Evolutionary conservation across 2,797 vertebrate species (phyloP).

Genomic region (Coranthus polyacanthus): DNA sequence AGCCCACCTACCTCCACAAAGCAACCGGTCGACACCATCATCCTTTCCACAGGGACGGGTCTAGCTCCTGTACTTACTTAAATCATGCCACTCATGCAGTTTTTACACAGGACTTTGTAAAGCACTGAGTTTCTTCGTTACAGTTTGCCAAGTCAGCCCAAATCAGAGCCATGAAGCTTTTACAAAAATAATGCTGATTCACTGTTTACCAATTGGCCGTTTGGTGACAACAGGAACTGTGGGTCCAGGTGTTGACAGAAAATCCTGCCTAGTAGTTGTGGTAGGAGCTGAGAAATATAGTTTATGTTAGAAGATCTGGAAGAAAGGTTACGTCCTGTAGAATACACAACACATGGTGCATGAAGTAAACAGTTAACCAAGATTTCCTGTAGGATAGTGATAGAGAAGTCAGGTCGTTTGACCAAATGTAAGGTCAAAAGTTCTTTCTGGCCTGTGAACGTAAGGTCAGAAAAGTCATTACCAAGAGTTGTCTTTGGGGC

Average conservation of each 20-base stretch:
- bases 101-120: conserved; percentile 43
- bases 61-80: conserved; percentile 35
- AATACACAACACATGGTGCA: conserved; percentile 16
- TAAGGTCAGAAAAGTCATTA: conserved; percentile 74
- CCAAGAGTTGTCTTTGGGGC: conserved; percentile 75
- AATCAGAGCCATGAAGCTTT: conserved; percentile 52
- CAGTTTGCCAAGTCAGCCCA: conserved; percentile 33
- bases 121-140: conserved; percentile 43
- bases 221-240: conserved; percentile 68
- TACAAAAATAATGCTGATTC: conserved; percentile 51
- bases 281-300: conserved; percentile 81
- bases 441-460: conserved; percentile 52
- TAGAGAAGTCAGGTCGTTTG: conserved; percentile 32
- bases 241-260: conserved; percentile 69
- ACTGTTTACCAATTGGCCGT: conserved; percentile 79
- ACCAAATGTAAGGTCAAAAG: conserved; percentile 28
- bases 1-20: conserved; percentile 49
- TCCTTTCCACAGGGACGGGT: conserved; percentile 25
- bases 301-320: conserved; percentile 64
- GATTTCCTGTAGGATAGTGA: conserved; percentile 20
- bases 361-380: conserved; percentile 16
- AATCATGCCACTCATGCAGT: conserved; percentile 67
- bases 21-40: conserved; percentile 32
- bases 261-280: conserved; percentile 73
- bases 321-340: conserved; percentile 37